Evolutionary conservation across 37 sponge, comb jelly and placozoan species (phyloP).

Genomic region (Dysidea cf. avara): DNA sequence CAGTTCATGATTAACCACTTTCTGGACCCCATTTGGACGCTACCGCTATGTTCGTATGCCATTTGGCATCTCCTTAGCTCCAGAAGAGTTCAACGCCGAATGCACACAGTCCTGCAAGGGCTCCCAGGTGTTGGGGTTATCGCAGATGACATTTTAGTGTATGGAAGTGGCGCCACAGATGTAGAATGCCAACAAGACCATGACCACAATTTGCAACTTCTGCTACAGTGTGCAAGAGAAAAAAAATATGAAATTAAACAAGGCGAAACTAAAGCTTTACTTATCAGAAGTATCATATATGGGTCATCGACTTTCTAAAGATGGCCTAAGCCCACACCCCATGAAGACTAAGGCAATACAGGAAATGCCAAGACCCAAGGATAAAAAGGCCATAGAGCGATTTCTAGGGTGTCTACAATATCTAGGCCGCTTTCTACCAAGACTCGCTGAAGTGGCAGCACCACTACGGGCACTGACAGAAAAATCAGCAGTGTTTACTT

Average conservation of each 20-base stretch:
- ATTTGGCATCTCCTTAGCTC: constrained; percentile 33
- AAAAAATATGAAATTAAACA: constrained; percentile 1
- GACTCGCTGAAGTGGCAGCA: no score
- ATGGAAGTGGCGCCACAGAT: constrained; percentile 16
- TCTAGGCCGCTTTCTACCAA: no score
- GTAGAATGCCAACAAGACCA: constrained; percentile 13
- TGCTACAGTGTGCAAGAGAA: constrained; percentile 11
- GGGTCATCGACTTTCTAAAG: background rate
- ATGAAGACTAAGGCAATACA: constrained; percentile 3
- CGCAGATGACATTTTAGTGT: constrained; percentile 30
- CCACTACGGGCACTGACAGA: background rate
- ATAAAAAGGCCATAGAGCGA: no score
- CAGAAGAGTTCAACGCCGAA: constrained; percentile 23
- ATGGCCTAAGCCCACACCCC: constrained; percentile 8
- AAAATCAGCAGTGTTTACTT: no score
- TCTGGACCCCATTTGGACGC: constrained; percentile 20
- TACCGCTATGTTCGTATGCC: constrained; percentile 16
- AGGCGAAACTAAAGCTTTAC: background rate
- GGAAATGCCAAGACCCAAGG: no score
- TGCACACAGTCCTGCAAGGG: constrained; percentile 19
- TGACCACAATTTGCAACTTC: background rate
- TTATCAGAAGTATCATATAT: background rate
- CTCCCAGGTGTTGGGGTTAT: constrained; percentile 21
- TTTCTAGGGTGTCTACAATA: no score
- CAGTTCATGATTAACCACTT: constrained; percentile 20